These are phyloP conservation scores for Lepilemur ruficaudatus DNA, from an alignment of 2,797 vertebrate genomes.

Conservation along the genomic window DNA sequence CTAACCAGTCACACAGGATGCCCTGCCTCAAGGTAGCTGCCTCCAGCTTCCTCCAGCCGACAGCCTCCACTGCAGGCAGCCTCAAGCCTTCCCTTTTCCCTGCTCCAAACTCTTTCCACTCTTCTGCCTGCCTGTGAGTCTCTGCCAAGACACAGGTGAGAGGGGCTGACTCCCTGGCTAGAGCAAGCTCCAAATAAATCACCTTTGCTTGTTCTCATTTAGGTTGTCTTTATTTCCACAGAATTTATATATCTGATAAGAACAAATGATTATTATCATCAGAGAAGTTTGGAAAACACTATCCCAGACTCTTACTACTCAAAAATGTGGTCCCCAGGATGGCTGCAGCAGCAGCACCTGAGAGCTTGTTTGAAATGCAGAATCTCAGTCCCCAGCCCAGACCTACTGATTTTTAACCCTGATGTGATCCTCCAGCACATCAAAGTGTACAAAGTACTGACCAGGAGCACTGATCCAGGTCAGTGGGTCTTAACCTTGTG, in stretches of 20 bases:
- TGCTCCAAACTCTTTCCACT: background rate
- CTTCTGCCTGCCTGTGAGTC: background rate
- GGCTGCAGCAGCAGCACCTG: background rate
- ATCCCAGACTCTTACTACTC: background rate
- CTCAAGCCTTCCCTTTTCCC: no score
- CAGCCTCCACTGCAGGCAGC: fast-evolving
- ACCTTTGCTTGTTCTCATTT: background rate
- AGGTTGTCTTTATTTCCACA: background rate
- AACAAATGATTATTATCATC: background rate
- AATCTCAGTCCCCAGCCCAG: background rate
- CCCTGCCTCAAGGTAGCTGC: fast-evolving
- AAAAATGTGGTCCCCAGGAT: background rate
- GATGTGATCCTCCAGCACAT: background rate
- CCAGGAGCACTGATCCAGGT: background rate
- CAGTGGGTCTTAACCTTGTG: background rate
- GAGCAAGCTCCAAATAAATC: background rate
- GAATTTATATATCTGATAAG: background rate
- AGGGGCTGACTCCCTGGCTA: background rate
- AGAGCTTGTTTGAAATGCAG: background rate
- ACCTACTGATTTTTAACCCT: background rate
- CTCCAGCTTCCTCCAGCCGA: background rate
- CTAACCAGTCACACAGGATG: no score
- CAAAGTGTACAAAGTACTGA: background rate
- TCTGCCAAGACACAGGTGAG: background rate
- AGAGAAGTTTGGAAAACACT: background rate